These are phyloP conservation scores for Sus cebifrons DNA, from an alignment of 2,797 vertebrate species.

Conservation along the genomic window DNA sequence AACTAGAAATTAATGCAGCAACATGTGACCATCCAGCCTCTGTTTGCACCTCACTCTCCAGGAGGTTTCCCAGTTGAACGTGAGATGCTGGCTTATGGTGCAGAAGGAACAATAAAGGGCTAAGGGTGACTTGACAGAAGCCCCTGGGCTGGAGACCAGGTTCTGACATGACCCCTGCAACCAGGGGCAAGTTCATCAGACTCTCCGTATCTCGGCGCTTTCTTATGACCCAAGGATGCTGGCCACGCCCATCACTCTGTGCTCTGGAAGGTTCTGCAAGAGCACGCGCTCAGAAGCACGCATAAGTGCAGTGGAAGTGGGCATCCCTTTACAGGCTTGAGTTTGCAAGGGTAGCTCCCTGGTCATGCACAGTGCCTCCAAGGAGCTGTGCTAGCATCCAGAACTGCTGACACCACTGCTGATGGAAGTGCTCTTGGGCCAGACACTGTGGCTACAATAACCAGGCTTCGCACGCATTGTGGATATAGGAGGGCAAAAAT, in stretches of 20 bases:
- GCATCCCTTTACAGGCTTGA: not conserved
- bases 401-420: not conserved
- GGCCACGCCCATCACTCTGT: not conserved
- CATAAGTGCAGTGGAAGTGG: rapidly evolving
- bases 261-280: not conserved
- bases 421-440: not conserved
- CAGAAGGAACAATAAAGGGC: not conserved
- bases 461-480: not conserved
- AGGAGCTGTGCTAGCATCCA: not conserved
- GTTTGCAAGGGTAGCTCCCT: not conserved
- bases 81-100: rapidly evolving
- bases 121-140: not conserved
- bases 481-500: not conserved
- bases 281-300: rapidly evolving
- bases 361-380: rapidly evolving
- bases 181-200: not conserved
- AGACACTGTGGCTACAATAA: not conserved
- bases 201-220: not conserved
- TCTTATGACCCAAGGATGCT: rapidly evolving
- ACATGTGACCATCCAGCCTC: not conserved
- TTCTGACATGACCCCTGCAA: not conserved
- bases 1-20: not conserved
- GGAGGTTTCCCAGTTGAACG: rapidly evolving
- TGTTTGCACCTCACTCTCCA: too few relatives aligned
- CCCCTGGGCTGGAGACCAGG: not conserved